phyloP scores from a whole-genome alignment of 2,113 vertebrate species.

The Tragelaphus buxtoni region DNA sequence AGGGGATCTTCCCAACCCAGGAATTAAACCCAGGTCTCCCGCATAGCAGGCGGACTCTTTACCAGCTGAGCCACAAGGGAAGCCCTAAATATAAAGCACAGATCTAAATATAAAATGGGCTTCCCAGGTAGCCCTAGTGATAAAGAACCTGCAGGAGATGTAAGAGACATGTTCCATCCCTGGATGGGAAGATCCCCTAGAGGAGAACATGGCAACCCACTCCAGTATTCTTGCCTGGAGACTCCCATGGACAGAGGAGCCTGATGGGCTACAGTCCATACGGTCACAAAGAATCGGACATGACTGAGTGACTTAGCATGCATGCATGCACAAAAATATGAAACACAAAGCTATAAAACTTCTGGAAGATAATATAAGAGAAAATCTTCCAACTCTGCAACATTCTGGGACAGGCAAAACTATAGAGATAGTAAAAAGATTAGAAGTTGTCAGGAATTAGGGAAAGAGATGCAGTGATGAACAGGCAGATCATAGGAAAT shows the following conservation, averaged over 20 bases:
- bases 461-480: background rate
- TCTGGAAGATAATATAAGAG: background rate
- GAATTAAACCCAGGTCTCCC: fast-evolving
- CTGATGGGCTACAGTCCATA: background rate
- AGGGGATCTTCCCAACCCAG: background rate
- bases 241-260: background rate
- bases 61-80: background rate
- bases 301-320: background rate
- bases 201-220: background rate
- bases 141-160: background rate
- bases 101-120: background rate
- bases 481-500: background rate
- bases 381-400: background rate
- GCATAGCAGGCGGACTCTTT: fast-evolving
- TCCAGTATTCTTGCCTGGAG: background rate
- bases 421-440: background rate
- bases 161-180: background rate
- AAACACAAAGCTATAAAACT: background rate
- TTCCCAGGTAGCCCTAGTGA: background rate
- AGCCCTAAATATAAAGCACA: background rate
- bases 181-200: background rate
- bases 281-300: background rate
- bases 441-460: background rate
- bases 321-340: background rate
- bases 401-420: background rate